phyloP scores from a whole-genome alignment of 2,113 vertebrate species.

The Podiceps cristatus region DNA sequence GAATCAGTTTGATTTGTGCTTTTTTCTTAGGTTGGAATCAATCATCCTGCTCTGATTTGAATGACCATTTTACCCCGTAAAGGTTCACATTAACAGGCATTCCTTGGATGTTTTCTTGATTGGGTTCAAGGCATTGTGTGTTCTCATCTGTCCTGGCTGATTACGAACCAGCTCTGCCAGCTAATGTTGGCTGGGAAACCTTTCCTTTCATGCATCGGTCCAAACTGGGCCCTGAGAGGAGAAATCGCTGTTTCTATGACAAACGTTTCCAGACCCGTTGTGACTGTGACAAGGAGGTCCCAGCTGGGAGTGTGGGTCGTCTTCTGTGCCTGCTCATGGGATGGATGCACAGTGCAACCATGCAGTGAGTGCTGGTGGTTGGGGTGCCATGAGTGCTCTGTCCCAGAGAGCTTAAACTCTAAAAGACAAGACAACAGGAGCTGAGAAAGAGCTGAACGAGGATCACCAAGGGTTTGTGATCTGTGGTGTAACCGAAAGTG shows the following conservation, averaged over 20 bases:
- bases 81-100: constrained; percentile 51
- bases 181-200: constrained; percentile 47
- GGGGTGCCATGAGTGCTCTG: neutral
- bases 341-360: neutral
- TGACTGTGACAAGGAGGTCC: neutral
- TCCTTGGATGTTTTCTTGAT: constrained; percentile 65
- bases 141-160: constrained; percentile 59
- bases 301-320: neutral
- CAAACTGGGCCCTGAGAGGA: neutral
- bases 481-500: accelerated
- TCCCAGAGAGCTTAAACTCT: neutral
- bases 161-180: constrained; percentile 53
- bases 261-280: neutral
- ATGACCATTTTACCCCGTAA: constrained; percentile 51
- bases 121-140: constrained; percentile 62
- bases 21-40: constrained; percentile 36
- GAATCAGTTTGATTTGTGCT: constrained; percentile 28
- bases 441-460: neutral
- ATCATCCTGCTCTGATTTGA: constrained; percentile 44
- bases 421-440: neutral
- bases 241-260: neutral
- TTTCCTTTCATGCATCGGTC: neutral
- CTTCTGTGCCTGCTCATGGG: neutral
- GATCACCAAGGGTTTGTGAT: neutral
- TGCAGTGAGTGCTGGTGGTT: accelerated